Evolutionary conservation across 1,140 invertebrate genomes (phyloP), one percentile per base, ranked within the genome.

Genomic region (Drosophila sproati): DNA sequence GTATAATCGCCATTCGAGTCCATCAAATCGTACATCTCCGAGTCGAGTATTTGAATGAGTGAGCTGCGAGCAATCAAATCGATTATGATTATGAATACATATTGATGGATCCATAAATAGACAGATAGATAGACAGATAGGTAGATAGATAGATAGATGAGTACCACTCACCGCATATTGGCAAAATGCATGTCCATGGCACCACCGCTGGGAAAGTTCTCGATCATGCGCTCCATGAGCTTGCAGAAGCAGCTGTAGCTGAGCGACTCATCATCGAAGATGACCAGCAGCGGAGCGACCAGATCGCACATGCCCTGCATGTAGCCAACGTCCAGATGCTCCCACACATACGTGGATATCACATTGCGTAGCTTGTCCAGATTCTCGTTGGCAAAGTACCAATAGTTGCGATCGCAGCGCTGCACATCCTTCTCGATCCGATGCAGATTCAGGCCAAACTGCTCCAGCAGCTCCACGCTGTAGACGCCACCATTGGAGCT

Each of bases 301-400:
- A 99, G 94, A 93, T 99, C 98, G 93, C 98, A 99, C 98, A 99
- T 99, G 92, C 98, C 96, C 93, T 97, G 96, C 94, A 97, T 96
- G 92, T 97, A 97, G 5, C 98, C 98, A 56, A 97, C 95, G 50
- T 98, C 97, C 73, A 98, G 93, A 88, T 98, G 96, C 92, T 98
- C 96, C 97, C 98, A 99, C 31, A 99, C 98, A 93, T 98, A 98
- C 95, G 98, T 99, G 95, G 97, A 98, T 96, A 99, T 99, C 48
- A 99, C 96, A 93, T 98, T 98, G 48, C 98, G 94, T n/a, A 99
- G 93, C 93, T 98, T 98, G 73, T 98, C 97, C 73, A 99, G 93
- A 94, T 99, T 99, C 67, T 96, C 95, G 43, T 95, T 94, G 8
- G 94, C 95, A 93, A 99, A 99, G 93, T 98, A 99, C 93, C 95